Evolutionary conservation across 2,888 invertebrate genomes (phyloP).

Genomic region (Pollenia amentaria): DNA sequence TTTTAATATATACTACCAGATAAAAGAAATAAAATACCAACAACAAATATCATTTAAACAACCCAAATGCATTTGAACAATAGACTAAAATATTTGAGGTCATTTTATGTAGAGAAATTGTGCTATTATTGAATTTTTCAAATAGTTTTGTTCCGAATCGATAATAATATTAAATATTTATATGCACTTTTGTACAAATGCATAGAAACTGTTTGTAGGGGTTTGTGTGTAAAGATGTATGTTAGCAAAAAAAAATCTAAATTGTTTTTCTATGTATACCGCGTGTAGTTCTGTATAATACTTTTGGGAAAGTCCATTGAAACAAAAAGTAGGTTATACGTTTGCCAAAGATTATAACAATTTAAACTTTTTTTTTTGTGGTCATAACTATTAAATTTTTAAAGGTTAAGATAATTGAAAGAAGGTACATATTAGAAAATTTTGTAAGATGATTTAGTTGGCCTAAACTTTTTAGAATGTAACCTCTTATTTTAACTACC

Average conservation of each 20-base stretch:
- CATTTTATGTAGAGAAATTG: conserved; percentile 55
- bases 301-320: conserved; percentile 11
- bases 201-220: not conserved
- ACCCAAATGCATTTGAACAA: conserved; percentile 53
- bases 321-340: conserved; percentile 45
- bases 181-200: not conserved
- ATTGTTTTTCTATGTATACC: not conserved
- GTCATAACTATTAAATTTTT: not conserved
- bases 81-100: conserved; percentile 65
- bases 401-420: not conserved
- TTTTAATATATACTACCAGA: conserved; percentile 32
- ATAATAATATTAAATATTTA: conserved; percentile 50
- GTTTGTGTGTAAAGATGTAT: not conserved
- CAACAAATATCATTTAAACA: conserved; percentile 36
- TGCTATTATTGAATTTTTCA: conserved; percentile 51
- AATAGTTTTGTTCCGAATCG: conserved; percentile 51
- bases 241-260: not conserved
- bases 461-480: too few species aligned
- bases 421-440: not conserved
- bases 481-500: too few species aligned
- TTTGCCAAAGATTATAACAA: conserved; percentile 22
- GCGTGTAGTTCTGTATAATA: not conserved
- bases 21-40: conserved; percentile 24
- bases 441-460: too few species aligned
- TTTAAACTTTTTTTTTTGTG: not conserved